Base-by-base conservation (phyloP, 2,797 vertebrate species). In the Silurus lanzhouensis region DNA sequence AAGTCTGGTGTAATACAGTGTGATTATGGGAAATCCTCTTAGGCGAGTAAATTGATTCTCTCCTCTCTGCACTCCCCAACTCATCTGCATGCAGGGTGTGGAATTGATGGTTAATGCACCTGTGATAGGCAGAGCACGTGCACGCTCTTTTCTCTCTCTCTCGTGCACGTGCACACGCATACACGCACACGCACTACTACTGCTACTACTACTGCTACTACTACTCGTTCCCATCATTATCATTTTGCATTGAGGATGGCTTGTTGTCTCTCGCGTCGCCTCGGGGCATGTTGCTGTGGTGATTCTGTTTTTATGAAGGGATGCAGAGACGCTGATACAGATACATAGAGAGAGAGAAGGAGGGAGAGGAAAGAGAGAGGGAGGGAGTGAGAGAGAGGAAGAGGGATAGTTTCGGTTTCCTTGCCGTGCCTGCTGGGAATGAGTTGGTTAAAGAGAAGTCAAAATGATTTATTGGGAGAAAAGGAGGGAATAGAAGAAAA, bases 401-500 rank as follows among this genome's bases (percentile, higher is more conserved):
- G 91, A 89, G 86, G 87, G 86, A 94, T 91, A 93, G 93, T 94
- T 94, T 94, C 92, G 92, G 93, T 94, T 95, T 94, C 93, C 93
- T 92, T 89, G 90, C 88, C 84, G 48, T 78, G 92, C 93, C 95
- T 95, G 94, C 92, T 94, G 95, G 95, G 95, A 96, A 94, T 94
- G 94, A 94, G 94, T 94, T 96, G 94, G 94, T 95, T 95, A 95
- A 95, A 94, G 92, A 91, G 93, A 93, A 96, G 95, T 95, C 94
- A 95, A 91, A 92, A 95, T 96, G 95, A 95, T 96, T 95, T 95
- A 95, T 95, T 94, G 93, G 93, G 90, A 91, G 93, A 94, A 93
- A 95, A 91, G 91, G 89, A 93, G 92, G 92, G 91, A 93, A 94
- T 89, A 90, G 87, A 89, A 90, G 92, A 88, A 92, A 91, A 90